phyloP scores from a whole-genome alignment of 2,888 invertebrate species.

The Bhutanitis thaidina region DNA sequence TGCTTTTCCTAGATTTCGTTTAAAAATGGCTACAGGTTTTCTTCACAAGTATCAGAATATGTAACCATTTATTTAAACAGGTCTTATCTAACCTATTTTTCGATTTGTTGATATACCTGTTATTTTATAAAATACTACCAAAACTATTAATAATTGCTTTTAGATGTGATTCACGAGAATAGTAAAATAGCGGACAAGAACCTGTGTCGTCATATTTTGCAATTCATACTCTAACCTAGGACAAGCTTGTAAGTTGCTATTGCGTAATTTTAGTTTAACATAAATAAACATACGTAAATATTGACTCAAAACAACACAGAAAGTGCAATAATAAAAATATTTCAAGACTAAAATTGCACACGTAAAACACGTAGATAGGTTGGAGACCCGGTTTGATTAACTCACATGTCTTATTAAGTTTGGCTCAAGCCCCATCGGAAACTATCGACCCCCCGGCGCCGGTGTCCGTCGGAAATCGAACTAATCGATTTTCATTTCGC shows the following conservation, averaged over 20 bases:
- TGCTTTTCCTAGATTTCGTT: conserved; percentile 15
- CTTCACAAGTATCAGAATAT: neutral
- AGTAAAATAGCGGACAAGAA: no score
- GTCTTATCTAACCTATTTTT: neutral
- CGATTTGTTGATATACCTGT: no score
- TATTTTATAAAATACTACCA: no score
- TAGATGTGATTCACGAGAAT: no score
- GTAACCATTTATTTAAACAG: neutral
- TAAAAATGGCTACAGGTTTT: conserved; percentile 2
- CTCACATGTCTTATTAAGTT: conserved; percentile 63
- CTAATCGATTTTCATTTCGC: conserved; percentile 79
- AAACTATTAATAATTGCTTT: no score
- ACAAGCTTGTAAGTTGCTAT: no score
- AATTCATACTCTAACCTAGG: no score
- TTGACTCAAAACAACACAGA: no score
- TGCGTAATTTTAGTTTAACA: no score
- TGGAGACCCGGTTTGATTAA: conserved; percentile 33
- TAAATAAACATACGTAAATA: no score
- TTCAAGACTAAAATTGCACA: neutral
- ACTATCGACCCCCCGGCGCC: conserved; percentile 62
- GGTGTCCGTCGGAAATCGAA: conserved; percentile 72
- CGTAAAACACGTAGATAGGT: neutral
- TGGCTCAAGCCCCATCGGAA: conserved; percentile 53
- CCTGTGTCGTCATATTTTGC: no score
- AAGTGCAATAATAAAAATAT: neutral